These are phyloP conservation scores for Epsilonema sp. DNA, from an alignment of 2,888 invertebrate genomes.

Conservation along the genomic window DNA sequence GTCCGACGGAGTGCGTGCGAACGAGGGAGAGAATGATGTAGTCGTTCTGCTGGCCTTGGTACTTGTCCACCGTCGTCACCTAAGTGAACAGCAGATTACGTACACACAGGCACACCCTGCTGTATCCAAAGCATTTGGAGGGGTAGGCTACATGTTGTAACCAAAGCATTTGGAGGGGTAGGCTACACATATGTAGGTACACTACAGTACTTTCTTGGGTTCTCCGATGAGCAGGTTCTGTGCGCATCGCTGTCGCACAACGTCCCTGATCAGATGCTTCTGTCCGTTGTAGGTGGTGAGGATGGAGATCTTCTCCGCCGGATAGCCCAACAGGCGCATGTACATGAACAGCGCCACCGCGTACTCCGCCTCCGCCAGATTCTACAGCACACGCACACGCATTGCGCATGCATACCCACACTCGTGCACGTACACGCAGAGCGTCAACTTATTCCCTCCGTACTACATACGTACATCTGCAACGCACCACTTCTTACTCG, in stretches of 20 bases:
- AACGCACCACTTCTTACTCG: too few species aligned
- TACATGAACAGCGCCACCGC: slow-evolving; percentile 94
- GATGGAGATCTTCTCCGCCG: slow-evolving; percentile 85
- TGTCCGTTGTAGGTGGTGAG: slow-evolving; percentile 98
- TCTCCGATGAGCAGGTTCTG: slow-evolving; percentile 81
- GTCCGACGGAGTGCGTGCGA: slow-evolving; percentile 87
- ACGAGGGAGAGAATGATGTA: slow-evolving; percentile 87
- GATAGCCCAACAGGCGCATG: slow-evolving; percentile 88
- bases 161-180: too few species aligned
- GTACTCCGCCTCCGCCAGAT: slow-evolving; percentile 54
- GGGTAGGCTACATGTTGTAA: too few species aligned
- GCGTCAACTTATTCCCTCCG: too few species aligned
- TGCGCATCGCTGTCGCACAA: slow-evolving; percentile 69
- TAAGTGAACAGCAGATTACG: too few species aligned
- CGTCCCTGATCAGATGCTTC: slow-evolving; percentile 86
- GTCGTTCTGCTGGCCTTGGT: slow-evolving; percentile 98
- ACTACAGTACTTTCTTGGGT: slow-evolving; percentile 51
- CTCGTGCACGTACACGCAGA: too few species aligned
- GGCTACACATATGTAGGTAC: background rate
- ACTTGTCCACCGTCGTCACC: slow-evolving; percentile 78
- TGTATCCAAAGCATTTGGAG: too few species aligned
- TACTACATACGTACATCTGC: too few species aligned
- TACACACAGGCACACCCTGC: too few species aligned
- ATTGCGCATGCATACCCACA: too few species aligned
- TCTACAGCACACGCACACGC: too few species aligned